phyloP scores from a whole-genome alignment of 2,113 vertebrate genomes.

The Sylvietta virens region DNA sequence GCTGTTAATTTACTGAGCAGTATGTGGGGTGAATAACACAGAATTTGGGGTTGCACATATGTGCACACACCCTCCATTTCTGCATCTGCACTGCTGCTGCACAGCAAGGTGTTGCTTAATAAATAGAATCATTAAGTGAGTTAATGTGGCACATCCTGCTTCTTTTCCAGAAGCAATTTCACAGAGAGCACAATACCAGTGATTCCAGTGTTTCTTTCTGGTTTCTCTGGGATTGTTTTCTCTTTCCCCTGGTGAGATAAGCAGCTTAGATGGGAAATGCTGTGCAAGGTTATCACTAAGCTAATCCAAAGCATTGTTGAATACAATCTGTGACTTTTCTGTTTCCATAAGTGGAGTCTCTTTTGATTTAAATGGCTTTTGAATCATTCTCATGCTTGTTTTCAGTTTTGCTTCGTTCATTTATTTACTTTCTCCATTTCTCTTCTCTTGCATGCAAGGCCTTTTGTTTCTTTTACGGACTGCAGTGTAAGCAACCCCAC shows the following conservation, averaged over 20 bases:
- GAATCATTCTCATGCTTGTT: conserved; percentile 37
- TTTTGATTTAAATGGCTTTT: conserved; percentile 25
- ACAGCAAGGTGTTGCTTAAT: neutral
- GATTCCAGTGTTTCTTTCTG: neutral
- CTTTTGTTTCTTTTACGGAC: conserved; percentile 95
- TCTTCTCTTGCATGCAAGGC: conserved; percentile 84
- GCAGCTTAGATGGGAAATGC: neutral
- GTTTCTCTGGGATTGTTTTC: neutral
- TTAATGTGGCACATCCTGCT: neutral
- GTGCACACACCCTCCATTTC: neutral
- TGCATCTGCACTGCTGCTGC: neutral
- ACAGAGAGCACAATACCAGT: neutral
- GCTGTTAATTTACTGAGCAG: neutral
- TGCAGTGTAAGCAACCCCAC: conserved; percentile 86
- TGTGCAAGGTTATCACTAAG: neutral
- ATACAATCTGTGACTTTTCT: neutral
- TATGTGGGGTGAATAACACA: neutral
- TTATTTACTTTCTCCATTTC: conserved; percentile 52
- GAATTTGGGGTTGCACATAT: neutral
- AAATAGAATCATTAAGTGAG: neutral
- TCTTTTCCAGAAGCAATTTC: neutral
- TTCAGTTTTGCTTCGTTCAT: conserved; percentile 18
- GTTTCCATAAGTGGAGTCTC: conserved; percentile 1
- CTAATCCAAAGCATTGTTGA: neutral
- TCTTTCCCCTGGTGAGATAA: neutral